phyloP scores from a whole-genome alignment of 2,797 vertebrate genomes.

The Coilia nasus region DNA sequence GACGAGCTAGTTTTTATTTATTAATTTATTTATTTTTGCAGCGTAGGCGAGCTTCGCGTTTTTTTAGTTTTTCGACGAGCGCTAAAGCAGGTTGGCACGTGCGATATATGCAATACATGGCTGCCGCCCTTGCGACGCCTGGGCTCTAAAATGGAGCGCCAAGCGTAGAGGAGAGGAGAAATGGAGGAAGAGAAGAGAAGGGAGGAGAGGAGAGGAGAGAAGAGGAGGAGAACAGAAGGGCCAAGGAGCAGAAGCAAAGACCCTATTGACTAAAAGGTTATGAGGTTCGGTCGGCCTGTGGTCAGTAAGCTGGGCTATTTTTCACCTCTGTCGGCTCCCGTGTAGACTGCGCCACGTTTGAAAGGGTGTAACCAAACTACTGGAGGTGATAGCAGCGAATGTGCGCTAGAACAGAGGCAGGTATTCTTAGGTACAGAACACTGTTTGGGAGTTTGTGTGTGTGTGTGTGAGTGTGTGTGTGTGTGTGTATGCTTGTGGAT shows the following conservation, averaged over 20 bases:
- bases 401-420: background rate
- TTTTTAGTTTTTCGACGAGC: background rate
- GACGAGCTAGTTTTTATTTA: background rate
- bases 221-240: background rate
- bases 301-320: background rate
- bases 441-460: background rate
- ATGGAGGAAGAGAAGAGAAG: background rate
- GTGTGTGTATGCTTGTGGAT: background rate
- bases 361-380: conserved; percentile 5
- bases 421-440: background rate
- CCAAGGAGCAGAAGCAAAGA: background rate
- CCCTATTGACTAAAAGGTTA: background rate
- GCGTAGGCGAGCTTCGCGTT: background rate
- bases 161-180: background rate
- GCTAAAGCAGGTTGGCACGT: background rate
- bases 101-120: background rate
- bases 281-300: background rate
- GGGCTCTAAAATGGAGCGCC: background rate
- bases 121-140: background rate
- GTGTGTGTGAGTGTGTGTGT: background rate
- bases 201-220: background rate
- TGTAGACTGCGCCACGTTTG: background rate
- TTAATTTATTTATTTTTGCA: background rate
- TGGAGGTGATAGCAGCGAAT: background rate
- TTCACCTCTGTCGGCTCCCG: conserved; percentile 7